Evolutionary conservation across 2,797 vertebrate species (phyloP).

Genomic region (Microchirus variegatus): DNA sequence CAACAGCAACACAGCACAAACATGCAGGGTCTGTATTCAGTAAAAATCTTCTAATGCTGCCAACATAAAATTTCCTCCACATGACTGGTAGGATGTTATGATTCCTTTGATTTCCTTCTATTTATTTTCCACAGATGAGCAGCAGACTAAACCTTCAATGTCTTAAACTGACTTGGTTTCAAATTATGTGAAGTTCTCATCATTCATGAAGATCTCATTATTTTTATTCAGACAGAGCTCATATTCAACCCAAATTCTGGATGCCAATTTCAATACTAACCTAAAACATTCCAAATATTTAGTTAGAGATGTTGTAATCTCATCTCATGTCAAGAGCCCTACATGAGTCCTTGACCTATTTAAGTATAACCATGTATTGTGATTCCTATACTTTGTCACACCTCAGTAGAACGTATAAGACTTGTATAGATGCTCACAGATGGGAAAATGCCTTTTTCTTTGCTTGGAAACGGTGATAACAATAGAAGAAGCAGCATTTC

Average conservation of each 20-base stretch:
- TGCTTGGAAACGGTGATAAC: constrained; percentile 14
- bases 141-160: neutral
- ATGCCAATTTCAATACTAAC: neutral
- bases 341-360: neutral
- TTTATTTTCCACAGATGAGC: neutral
- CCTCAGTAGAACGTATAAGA: too few species aligned
- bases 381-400: neutral
- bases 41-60: neutral
- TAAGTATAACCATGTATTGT: constrained; percentile 4
- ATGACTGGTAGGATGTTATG: neutral
- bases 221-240: too few species aligned
- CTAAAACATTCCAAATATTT: neutral
- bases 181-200: too few species aligned
- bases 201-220: too few species aligned
- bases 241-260: too few species aligned
- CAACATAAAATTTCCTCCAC: neutral
- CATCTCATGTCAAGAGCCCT: constrained; percentile 17
- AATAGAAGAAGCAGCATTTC: constrained; percentile 9
- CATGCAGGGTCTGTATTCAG: neutral
- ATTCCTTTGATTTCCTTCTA: neutral
- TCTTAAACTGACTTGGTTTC: neutral
- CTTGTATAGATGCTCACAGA: too few species aligned
- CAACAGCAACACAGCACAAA: neutral
- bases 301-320: neutral
- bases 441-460: neutral